Conservation (phyloP, 2,113 vertebrate species). For the Callionymus lyra region DNA sequence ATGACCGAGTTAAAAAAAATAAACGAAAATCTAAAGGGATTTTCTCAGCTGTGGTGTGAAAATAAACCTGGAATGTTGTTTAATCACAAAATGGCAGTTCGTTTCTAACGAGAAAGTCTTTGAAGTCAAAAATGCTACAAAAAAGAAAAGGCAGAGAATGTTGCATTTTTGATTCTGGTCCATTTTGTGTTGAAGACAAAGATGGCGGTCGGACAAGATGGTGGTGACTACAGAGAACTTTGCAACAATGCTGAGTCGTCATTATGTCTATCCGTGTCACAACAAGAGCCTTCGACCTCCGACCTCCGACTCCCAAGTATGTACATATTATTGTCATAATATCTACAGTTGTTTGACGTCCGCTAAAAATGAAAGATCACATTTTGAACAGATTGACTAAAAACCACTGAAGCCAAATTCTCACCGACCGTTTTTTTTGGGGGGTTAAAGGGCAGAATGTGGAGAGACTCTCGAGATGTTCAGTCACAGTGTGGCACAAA, state of each 20-base stretch:
- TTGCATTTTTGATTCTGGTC: constrained; percentile 37
- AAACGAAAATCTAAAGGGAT: no score
- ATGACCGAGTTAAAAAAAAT: no score
- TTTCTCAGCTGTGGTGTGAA: no score
- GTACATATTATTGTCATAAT: not conserved
- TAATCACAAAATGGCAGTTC: no score
- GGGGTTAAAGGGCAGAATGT: constrained; percentile 33
- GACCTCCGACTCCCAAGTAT: constrained; percentile 31
- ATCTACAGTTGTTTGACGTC: not conserved
- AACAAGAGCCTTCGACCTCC: constrained; percentile 31
- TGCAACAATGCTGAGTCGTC: constrained; percentile 35
- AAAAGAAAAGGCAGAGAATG: constrained; percentile 36
- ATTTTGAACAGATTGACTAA: constrained; percentile 1
- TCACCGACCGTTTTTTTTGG: no score
- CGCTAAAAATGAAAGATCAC: no score
- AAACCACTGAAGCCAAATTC: not conserved
- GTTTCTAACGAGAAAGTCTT: not conserved
- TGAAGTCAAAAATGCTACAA: constrained; percentile 45
- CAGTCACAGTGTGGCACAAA: constrained; percentile 65
- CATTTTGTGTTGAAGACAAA: no score
- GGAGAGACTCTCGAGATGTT: constrained; percentile 38
- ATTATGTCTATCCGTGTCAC: constrained; percentile 34
- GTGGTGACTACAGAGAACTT: constrained; percentile 33
- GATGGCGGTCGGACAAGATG: constrained; percentile 30
- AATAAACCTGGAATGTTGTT: no score